Evolutionary conservation across 2,888 invertebrate genomes (phyloP), one percentile per base, ranked within the genome.

Genomic region (Polia nebulosa): DNA sequence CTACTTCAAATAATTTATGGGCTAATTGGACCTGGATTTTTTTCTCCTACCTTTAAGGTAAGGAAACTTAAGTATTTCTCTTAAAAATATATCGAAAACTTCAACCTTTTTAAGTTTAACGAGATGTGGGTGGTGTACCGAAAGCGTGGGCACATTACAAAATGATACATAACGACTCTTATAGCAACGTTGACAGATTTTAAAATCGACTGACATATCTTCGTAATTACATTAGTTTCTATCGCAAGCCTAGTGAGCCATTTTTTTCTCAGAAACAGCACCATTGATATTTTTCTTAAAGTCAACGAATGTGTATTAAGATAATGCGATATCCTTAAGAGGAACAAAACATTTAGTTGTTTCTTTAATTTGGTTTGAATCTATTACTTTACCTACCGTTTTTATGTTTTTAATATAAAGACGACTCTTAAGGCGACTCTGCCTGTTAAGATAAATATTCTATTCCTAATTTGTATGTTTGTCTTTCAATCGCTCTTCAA

Each of bases 261-360:
- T 58, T 52, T 27, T 62, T 68, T 77, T 81, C 71, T 71, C 15
- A 64, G 68, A 83, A 83, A 59, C 44, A 59, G 20, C 39, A 11
- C 36, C 55, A 58, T 47, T 65, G 41, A 64, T 65, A 63, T 67
- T 53, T 70, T n/a, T 70, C 56, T 65, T 51, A 47, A 60, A 52
- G 65, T 72, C 72, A 63, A 61, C 71, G 56, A 36, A 53, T 65
- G 56, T 34, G 34, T 68, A 61, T 65, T 65, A 66, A 56, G 63
- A 56, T 72, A 49, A n/a, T 39, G 34, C 17, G 83, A 81, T 73
- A 65, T 47, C 81, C 66, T 15, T 66, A 36, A 47, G 52, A 0
- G 62, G 63, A 58, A 45, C 57, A 32, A 59, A 56, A 57, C 44
- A 57, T 69, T 58, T 52, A 63, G 34, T 58, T 47, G n/a, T 51